A percentile compares a stretch with the other conserved stretches of the same genome.
These are phyloP conservation scores for Pelodiscus sinensis DNA, from an alignment of 2,113 vertebrate genomes.

Conservation along the genomic window DNA sequence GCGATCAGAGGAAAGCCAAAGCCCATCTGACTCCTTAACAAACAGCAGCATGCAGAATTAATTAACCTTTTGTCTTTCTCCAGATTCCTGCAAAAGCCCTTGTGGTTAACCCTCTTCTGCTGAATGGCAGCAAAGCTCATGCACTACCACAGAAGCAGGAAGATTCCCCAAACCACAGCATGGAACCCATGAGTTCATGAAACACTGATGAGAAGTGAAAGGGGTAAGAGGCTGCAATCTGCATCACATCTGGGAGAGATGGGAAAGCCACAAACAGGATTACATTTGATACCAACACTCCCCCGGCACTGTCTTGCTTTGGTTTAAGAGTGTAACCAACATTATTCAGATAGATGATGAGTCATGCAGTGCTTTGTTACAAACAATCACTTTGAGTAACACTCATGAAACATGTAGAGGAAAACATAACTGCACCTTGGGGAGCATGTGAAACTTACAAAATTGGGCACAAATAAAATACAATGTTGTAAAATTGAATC, in stretches of 20 bases:
- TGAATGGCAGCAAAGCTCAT: background rate
- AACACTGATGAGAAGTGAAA: background rate
- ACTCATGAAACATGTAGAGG: background rate
- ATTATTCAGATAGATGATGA: background rate
- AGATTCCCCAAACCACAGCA: background rate
- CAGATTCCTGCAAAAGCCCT: background rate
- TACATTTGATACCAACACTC: background rate
- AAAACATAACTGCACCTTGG: background rate
- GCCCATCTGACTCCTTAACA: background rate
- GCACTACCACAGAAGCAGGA: background rate
- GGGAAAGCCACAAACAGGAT: rapidly evolving
- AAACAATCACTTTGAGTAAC: slow-evolving; percentile 18
- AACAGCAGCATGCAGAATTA: background rate
- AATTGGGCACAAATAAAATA: background rate
- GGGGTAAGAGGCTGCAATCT: rapidly evolving
- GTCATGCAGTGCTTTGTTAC: background rate
- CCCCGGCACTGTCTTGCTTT: background rate
- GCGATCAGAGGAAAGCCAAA: background rate
- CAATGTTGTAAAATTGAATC: background rate
- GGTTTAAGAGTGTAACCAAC: background rate
- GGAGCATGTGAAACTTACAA: slow-evolving; percentile 9
- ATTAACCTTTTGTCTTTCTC: background rate
- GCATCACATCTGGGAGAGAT: background rate
- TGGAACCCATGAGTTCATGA: background rate
- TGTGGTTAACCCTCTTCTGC: background rate